Evolutionary conservation across 2,888 invertebrate species (phyloP).

Genomic region (Clivina fossor): DNA sequence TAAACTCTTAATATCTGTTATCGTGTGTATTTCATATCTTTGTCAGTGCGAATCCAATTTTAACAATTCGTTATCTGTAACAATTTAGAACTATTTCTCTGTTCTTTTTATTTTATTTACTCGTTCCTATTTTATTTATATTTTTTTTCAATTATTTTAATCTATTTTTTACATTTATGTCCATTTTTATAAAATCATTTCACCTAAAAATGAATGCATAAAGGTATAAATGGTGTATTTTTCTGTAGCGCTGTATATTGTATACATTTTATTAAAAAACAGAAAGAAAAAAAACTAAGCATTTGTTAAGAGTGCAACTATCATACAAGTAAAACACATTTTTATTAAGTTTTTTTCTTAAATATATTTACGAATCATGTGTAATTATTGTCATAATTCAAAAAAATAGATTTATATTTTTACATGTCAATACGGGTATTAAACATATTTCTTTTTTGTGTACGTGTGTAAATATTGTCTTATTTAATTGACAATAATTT

Average conservation of each 20-base stretch:
- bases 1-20: too few species aligned
- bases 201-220: slow-evolving; percentile 31
- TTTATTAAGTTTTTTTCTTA: neutral
- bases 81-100: neutral
- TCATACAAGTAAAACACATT: neutral
- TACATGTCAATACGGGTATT: too few species aligned
- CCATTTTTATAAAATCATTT: slow-evolving; percentile 14
- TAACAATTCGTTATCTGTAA: neutral
- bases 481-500: too few species aligned
- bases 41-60: neutral
- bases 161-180: neutral
- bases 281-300: slow-evolving; percentile 5
- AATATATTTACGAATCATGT: neutral
- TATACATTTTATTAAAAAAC: slow-evolving; percentile 29
- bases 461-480: too few species aligned
- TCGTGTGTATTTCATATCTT: too few species aligned
- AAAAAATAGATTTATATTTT: too few species aligned
- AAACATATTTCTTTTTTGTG: too few species aligned
- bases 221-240: slow-evolving; percentile 22
- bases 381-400: neutral
- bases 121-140: slow-evolving; percentile 5
- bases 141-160: slow-evolving; percentile 5
- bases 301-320: slow-evolving; percentile 13
- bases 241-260: slow-evolving; percentile 24
- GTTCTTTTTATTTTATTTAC: slow-evolving; percentile 7